Conservation (phyloP, 2,888 invertebrate genomes). For the Cremastobaeus sp. region DNA sequence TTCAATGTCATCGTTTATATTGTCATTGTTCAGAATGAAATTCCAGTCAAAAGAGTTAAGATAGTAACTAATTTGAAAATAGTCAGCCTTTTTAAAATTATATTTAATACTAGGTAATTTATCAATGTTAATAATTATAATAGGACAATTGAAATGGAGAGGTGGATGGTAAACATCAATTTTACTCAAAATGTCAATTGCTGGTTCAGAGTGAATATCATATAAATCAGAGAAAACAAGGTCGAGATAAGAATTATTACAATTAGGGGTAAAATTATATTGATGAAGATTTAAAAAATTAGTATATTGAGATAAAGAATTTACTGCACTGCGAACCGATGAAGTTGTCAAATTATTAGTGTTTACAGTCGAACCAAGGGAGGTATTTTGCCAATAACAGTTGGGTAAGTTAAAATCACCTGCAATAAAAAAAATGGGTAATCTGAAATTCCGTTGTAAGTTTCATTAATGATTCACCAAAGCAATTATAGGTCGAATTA, state of each 20-base stretch:
- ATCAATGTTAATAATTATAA: not conserved
- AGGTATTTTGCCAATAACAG: not conserved
- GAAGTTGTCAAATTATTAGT: not conserved
- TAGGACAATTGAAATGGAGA: not conserved
- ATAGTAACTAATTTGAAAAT: not conserved
- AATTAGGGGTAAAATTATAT: constrained; percentile 3
- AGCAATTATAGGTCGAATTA: not conserved
- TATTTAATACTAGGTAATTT: not conserved
- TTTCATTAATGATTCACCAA: not conserved
- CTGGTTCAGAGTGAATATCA: not conserved
- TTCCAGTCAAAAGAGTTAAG: constrained; percentile 1
- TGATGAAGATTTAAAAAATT: constrained; percentile 6
- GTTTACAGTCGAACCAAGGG: not conserved
- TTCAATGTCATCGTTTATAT: constrained; percentile 1
- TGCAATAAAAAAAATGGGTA: not conserved
- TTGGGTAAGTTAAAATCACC: constrained; percentile 18
- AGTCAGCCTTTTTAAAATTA: constrained; percentile 6
- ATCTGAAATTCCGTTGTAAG: not conserved
- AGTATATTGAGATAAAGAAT: not conserved
- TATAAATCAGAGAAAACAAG: constrained; percentile 5
- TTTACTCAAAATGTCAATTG: constrained; percentile 6
- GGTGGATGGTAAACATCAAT: constrained; percentile 10
- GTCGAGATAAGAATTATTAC: not conserved
- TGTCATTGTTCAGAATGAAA: not conserved
- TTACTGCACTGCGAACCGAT: no score